Evolutionary conservation across 2,113 vertebrate species (phyloP), one percentile per base, ranked within the genome.

Genomic region (Drymodes brunneopygia): DNA sequence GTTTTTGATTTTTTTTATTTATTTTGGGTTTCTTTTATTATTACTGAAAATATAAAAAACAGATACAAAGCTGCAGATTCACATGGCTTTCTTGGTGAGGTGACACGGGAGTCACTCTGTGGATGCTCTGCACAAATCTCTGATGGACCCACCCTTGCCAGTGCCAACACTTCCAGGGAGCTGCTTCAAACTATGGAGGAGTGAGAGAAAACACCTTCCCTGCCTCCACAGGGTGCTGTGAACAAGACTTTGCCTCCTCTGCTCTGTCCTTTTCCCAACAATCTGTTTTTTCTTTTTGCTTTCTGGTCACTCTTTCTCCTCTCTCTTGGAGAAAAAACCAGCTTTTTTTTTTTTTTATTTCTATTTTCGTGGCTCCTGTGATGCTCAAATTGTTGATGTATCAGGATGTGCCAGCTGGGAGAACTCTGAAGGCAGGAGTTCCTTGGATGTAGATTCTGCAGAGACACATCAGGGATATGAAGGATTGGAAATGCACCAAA

Each of bases 91-190:
- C 36, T 29, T 42, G 64, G 33, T 40, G 20, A 83, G 40, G 42
- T 72, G 33, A 17, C 22, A 7, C 0, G 0, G 19, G 10, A 33
- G 10, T 2, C 40, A 19, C 60, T 28, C 27, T 44, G 0, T 0
- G 28, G 75, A 56, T 40, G 45, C 23, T 36, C 78, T 60, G 47
- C 66, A 74, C 36, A 81, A 71, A 14, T 14, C 89, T 35, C 69
- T 50, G 36, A 21, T 25, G 45, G 45, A 25, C 33, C 33, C 31
- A 8, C 44, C 57, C 54, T 24, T 60, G 38, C 18, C 70, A 47
- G 27, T 12, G 36, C 33, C 51, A 75, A 36, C 9, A 19, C 11
- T 51, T 5, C 6, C 40, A 72, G 65, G 23, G 57, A 75, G 12
- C 44, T 61, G 22, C 40, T 67, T 71, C 54, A 69, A 72, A 81